Evolutionary conservation across 1,140 invertebrate genomes (phyloP), one percentile per base, ranked within the genome.

Genomic region (Cephus cinctus): DNA sequence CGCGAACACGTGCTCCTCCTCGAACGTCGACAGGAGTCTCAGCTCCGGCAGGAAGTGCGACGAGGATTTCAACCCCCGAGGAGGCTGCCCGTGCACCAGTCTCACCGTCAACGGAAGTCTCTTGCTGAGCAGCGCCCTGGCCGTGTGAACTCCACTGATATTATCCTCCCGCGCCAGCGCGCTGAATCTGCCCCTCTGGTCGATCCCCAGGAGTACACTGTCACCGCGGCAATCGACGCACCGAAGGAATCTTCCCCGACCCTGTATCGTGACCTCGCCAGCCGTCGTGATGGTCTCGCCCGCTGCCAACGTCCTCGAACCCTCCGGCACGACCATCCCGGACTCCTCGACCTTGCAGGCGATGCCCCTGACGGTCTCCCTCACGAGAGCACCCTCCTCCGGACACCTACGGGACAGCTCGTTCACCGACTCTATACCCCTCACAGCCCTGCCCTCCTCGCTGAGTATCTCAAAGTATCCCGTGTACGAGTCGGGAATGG

Each of bases 381-480:
- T 82, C 1, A 96, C 91, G 32, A 95, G 75, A 54, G 88, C 91
- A 3, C 85, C 87, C 6, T 80, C 82, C 20, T 88, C 86, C 1
- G 93, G 84, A 53, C 84, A 86, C 32, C 88, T 80, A 47, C 88
- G 81, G 2, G 89, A 81, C 41, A 97, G 69, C 70, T 94, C 91
- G 25, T 81, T 78, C 1, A 96, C 92, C 48, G 85, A 90, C 65
- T 94, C 91, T 57, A 96, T 92, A 55, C 92, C 92, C 39, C 90
- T 80, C 2, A 93, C 90, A 11, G 91, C 88, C 55, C 89, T 80
- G 0, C 93, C 94, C 67, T 96, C 93, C 74, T 97, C 93, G 66
- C 91, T 95, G 18, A 96, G 77, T 22, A 96, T 82, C 76, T 97
- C 94, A 70, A 96, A 96, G 76, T 91, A 96, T 4, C 94, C 94